Percentiles rank a stretch among this genome's conserved stretches.
phyloP scores from a whole-genome alignment of 2,113 vertebrate genomes.

The Laticauda laticaudata region DNA sequence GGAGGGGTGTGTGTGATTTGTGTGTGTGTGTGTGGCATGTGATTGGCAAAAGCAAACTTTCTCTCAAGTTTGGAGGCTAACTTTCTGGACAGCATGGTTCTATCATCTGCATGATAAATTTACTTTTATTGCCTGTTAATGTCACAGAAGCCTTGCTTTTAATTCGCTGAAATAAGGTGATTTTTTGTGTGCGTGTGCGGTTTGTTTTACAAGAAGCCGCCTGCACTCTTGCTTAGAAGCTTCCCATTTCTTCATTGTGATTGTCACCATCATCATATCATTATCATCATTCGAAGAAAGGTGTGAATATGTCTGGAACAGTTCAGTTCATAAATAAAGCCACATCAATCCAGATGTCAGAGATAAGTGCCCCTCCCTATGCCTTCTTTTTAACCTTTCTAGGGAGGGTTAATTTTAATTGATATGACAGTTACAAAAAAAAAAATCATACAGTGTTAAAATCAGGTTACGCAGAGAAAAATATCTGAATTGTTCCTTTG shows the following conservation, averaged over 20 bases:
- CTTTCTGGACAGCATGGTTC: conserved; percentile 79
- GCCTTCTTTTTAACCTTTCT: conserved; percentile 43
- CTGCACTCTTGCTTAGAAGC: conserved; percentile 61
- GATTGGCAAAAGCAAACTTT: conserved; percentile 81
- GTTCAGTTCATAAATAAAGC: conserved; percentile 63
- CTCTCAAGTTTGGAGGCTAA: conserved; percentile 81
- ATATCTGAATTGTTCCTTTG: conserved; percentile 43
- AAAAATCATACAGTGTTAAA: neutral
- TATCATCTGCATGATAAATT: conserved; percentile 76
- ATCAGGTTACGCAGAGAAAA: conserved; percentile 47
- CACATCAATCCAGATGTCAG: conserved; percentile 58
- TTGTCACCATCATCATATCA: neutral
- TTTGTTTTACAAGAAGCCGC: conserved; percentile 66
- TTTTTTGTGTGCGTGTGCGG: conserved; percentile 41
- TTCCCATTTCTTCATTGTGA: conserved; percentile 41
- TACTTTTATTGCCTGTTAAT: conserved; percentile 77
- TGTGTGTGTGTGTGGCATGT: conserved; percentile 77
- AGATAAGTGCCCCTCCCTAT: conserved; percentile 45
- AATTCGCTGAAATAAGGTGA: conserved; percentile 73
- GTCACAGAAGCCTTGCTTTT: conserved; percentile 77
- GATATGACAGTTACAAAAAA: conserved; percentile 31
- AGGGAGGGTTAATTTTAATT: conserved; percentile 53
- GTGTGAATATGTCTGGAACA: conserved; percentile 53
- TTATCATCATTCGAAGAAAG: neutral
- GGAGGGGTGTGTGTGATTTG: conserved; percentile 65